These are phyloP conservation scores for Cryptus viduatorius DNA, from an alignment of 2,888 invertebrate species.

Conservation along the genomic window DNA sequence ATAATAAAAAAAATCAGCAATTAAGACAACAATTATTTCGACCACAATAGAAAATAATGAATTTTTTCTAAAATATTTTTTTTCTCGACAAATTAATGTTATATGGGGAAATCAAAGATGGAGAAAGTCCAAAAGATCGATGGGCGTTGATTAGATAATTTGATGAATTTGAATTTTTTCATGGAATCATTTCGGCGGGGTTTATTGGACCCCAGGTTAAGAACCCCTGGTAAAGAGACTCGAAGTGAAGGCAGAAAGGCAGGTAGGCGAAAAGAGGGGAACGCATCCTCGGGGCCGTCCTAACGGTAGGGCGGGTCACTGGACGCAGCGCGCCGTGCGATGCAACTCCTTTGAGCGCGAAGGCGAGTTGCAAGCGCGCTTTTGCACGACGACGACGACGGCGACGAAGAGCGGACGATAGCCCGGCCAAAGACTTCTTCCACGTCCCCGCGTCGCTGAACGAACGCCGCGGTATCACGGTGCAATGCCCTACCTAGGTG, in stretches of 20 bases:
- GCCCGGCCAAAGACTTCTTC: conserved; percentile 81
- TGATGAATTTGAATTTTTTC: not conserved
- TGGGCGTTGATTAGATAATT: conserved; percentile 2
- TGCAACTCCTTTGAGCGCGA: conserved; percentile 77
- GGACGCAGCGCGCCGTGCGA: conserved; percentile 80
- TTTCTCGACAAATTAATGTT: no score
- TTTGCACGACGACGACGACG: conserved; percentile 76
- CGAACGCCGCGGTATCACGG: conserved; percentile 73
- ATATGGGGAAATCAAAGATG: not conserved
- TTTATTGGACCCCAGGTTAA: conserved; percentile 61
- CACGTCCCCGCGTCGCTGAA: conserved; percentile 49
- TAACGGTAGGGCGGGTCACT: conserved; percentile 85
- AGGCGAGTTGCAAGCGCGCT: conserved; percentile 46
- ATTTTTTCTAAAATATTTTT: no score
- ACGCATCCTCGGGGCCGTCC: conserved; percentile 85
- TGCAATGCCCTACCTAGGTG: conserved; percentile 84
- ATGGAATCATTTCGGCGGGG: not conserved
- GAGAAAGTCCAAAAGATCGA: not conserved
- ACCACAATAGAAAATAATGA: no score
- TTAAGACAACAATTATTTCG: no score
- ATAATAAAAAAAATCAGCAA: not conserved
- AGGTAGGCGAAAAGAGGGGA: conserved; percentile 72
- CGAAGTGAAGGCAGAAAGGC: conserved; percentile 67
- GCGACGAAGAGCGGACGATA: conserved; percentile 64
- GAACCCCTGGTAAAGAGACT: conserved; percentile 60